A percentile compares a stretch with the other conserved stretches of the same genome.
phyloP scores from a whole-genome alignment of 23 tunicate species.

The Halocynthia roretzi region DNA sequence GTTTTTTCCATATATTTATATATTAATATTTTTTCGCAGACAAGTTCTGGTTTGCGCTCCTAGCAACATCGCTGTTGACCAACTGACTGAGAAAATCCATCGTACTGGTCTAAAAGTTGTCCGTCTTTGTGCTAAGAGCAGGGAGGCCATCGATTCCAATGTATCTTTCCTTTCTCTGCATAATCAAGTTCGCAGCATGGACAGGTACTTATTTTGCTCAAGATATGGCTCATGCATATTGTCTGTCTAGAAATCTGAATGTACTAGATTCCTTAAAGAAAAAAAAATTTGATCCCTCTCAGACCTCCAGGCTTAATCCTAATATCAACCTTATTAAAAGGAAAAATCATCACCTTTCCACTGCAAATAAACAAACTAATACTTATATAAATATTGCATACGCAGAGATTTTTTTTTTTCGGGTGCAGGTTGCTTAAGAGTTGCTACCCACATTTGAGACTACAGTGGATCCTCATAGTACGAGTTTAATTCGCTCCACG shows the following conservation, averaged over 20 bases:
- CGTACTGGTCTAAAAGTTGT: conserved; percentile 96
- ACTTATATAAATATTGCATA: neutral
- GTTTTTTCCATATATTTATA: neutral
- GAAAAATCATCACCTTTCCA: neutral
- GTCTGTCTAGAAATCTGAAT: neutral
- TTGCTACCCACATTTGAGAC: too few species aligned
- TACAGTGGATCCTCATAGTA: too few species aligned
- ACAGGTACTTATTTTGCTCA: conserved; percentile 33
- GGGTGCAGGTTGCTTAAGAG: too few species aligned
- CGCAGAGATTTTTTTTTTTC: too few species aligned
- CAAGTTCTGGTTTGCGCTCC: conserved; percentile 98
- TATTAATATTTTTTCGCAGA: conserved; percentile 16
- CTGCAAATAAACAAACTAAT: neutral
- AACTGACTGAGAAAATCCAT: conserved; percentile 97
- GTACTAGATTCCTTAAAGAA: too few species aligned
- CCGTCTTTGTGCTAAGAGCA: conserved; percentile 95
- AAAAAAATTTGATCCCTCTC: neutral
- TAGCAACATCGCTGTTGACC: conserved; percentile 96
- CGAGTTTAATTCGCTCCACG: too few species aligned
- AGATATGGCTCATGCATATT: too few species aligned
- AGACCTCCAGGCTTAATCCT: neutral
- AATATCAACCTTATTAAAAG: neutral
- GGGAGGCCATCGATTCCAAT: conserved; percentile 94
- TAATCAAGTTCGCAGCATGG: conserved; percentile 94
- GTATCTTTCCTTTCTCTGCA: conserved; percentile 92